phyloP scores from a whole-genome alignment of 2,113 vertebrate genomes.

The Malurus cyaneus region DNA sequence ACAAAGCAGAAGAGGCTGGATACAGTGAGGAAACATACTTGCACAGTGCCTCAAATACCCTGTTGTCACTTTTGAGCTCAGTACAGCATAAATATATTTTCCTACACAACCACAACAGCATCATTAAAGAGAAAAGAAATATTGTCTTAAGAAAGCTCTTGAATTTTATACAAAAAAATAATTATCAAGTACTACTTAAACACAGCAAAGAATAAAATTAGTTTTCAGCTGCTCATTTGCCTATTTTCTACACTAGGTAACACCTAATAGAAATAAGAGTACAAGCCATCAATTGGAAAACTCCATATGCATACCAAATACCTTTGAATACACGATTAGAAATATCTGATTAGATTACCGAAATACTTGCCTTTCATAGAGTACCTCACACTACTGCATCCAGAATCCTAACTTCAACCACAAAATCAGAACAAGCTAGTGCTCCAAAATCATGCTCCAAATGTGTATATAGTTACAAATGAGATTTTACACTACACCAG shows the following conservation, averaged over 20 bases:
- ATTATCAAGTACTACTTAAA: slow-evolving; percentile 64
- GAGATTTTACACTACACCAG: neutral
- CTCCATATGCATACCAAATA: neutral
- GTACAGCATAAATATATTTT: slow-evolving; percentile 73
- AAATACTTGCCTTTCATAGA: neutral
- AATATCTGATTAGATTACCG: neutral
- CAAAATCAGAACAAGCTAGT: neutral
- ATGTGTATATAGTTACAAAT: neutral
- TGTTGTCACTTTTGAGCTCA: slow-evolving; percentile 66
- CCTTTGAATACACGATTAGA: neutral
- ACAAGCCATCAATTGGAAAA: neutral
- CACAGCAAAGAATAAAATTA: slow-evolving; percentile 49
- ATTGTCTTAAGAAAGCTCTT: slow-evolving; percentile 73
- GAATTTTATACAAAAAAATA: slow-evolving; percentile 75
- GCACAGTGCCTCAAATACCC: slow-evolving; percentile 49
- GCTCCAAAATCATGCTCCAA: neutral
- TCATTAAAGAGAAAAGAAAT: slow-evolving; percentile 65
- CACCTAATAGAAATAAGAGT: neutral
- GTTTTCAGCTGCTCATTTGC: neutral
- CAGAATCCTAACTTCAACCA: neutral
- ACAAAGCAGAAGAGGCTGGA: slow-evolving; percentile 73
- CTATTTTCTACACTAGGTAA: neutral
- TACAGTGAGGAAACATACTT: slow-evolving; percentile 70
- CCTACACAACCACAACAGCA: slow-evolving; percentile 69
- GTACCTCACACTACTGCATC: neutral